phyloP scores from a whole-genome alignment of 2,113 vertebrate species.

The Tricholaema leucomelas region DNA sequence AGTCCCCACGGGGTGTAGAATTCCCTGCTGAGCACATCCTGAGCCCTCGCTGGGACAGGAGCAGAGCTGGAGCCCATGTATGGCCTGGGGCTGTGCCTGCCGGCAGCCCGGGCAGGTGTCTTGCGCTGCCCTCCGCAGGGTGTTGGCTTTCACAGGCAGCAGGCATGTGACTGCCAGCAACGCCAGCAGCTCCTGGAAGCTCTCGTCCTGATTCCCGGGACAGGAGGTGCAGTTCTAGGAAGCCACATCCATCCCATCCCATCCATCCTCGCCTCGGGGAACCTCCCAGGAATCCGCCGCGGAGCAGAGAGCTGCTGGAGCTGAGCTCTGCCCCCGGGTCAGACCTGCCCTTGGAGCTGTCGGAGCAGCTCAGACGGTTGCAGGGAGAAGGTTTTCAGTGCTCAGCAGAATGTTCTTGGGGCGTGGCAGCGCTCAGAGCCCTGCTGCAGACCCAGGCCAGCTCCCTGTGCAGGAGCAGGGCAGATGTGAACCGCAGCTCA shows the following conservation, averaged over 20 bases:
- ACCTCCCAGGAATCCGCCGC: neutral
- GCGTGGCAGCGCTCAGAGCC: neutral
- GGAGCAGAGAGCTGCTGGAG: neutral
- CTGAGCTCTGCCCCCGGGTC: accelerated
- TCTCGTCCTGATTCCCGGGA: neutral
- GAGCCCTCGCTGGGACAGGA: neutral
- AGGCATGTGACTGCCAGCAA: neutral
- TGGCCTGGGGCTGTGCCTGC: neutral
- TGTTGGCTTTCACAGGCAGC: neutral
- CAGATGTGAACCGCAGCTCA: neutral
- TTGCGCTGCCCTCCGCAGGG: accelerated
- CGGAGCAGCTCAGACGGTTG: accelerated
- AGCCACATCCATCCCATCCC: neutral
- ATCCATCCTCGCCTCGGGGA: neutral
- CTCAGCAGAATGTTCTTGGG: neutral
- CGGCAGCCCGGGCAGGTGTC: neutral
- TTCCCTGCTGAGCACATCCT: neutral
- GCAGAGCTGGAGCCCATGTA: neutral
- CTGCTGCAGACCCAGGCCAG: neutral
- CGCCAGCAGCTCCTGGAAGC: neutral
- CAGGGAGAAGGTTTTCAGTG: neutral
- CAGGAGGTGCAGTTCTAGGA: neutral
- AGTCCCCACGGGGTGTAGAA: neutral
- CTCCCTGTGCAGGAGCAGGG: neutral
- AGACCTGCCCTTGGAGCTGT: too few species aligned